A percentile compares a stretch with the other conserved stretches of the same genome.
Conservation (phyloP, 2,113 vertebrate species). For the Columbina picui region DNA sequence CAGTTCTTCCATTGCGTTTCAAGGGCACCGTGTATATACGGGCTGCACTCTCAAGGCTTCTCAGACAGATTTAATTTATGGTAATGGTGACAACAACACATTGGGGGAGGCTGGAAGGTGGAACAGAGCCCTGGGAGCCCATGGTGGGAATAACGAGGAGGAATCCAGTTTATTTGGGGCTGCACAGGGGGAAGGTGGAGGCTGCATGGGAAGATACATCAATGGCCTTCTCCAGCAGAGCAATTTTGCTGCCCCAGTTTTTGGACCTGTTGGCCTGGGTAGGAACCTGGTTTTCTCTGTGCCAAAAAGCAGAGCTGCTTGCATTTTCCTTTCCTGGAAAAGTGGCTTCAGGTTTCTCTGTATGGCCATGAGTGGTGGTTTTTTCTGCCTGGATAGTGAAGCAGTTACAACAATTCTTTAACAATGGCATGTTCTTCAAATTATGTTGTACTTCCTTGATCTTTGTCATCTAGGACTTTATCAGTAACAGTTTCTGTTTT, state of each 20-base stretch:
- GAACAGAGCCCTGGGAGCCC: not conserved
- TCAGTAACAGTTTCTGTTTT: conserved; percentile 13
- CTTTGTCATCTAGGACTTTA: not conserved
- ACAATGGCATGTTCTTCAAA: not conserved
- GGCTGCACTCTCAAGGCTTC: not conserved
- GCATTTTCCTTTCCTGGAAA: not conserved
- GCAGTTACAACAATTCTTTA: not conserved
- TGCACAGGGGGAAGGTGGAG: not conserved
- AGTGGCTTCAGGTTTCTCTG: not conserved
- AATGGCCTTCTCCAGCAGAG: not conserved
- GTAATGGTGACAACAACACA: rapidly evolving
- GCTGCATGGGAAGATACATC: rapidly evolving
- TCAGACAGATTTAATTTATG: rapidly evolving
- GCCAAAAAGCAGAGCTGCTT: not conserved
- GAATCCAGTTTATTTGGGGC: not conserved
- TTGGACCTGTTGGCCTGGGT: not conserved
- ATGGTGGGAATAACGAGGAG: no score
- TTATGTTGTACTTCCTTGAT: not conserved
- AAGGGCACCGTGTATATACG: rapidly evolving
- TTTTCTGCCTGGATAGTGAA: not conserved
- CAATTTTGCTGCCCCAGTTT: rapidly evolving
- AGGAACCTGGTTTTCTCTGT: not conserved
- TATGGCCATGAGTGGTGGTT: rapidly evolving
- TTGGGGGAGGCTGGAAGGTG: not conserved
- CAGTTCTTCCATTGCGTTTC: not conserved